Evolutionary conservation across 2,113 vertebrate species (phyloP), one percentile per base, ranked within the genome.

Genomic region (Rhynchomys soricoides): DNA sequence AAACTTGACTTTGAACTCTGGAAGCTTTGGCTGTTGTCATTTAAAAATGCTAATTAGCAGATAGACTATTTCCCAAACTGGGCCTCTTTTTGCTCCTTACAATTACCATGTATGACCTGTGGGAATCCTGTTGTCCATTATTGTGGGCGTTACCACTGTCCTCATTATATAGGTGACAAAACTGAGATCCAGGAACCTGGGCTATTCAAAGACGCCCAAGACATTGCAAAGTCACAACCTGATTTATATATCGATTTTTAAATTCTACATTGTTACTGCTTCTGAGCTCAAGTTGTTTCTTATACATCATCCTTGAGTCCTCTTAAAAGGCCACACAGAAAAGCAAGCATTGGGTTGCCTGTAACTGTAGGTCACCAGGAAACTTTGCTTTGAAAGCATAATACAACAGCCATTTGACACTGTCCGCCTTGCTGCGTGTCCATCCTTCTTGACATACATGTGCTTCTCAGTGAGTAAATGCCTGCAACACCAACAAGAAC

Each of bases 321-420:
- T 78, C 64, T 77, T 75, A 34, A 73, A 75, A 92, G 74, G 68
- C 50, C 68, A 93, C 52, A 70, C 26, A 66, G 91, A n/a, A 93
- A 79, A 79, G 50, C 43, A 12, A 16, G 40, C 10, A 37, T 50
- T 22, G 70, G 45, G 3, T 43, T 71, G 70, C 75, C 34, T 22
- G 22, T 50, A 66, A 50, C 75, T 78, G 70, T 34, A 26, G 43
- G 66, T n/a, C 9, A 45, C 31, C n/a, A 93, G 48, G 52, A 0
- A 37, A 37, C n/a, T 73, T 52, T 40, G 31, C 70, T 94, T 94
- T 26, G 52, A 62, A 59, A 89, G 4, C 59, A 73, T 68, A 66
- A 74, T 59, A 15, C 55, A 48, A 43, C 10, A 0, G 29, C 15
- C 29, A 34, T 37, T 78, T 31, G 13, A 22, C n/a, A 9, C 12